Conservation (phyloP, 2,797 vertebrate species). For the Takifugu ocellatus region DNA sequence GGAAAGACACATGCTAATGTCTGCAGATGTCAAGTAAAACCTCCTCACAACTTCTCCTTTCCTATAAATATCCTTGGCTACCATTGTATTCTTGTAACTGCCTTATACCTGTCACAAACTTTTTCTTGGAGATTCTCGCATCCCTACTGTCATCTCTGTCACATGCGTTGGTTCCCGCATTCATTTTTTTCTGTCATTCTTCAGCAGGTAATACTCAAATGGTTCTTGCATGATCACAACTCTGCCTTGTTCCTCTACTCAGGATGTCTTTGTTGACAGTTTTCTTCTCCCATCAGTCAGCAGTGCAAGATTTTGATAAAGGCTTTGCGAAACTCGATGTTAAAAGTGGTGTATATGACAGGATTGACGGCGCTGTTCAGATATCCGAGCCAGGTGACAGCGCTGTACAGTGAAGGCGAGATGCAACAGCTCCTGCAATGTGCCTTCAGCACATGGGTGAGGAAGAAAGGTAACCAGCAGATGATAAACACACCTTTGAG, state of each 20-base stretch:
- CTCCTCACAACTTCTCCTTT: conserved; percentile 13
- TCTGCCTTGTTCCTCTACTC: conserved; percentile 20
- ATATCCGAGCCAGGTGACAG: conserved; percentile 78
- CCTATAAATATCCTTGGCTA: conserved; percentile 12
- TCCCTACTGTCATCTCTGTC: not conserved
- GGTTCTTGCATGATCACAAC: not conserved
- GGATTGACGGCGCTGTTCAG: conserved; percentile 80
- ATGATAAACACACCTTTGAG: conserved; percentile 78
- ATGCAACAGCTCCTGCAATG: conserved; percentile 79
- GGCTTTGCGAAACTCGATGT: conserved; percentile 78
- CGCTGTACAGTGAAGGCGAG: conserved; percentile 73
- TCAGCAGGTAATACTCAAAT: conserved; percentile 7
- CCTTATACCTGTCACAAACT: conserved; percentile 11
- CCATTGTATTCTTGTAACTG: conserved; percentile 9
- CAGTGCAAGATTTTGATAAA: conserved; percentile 80
- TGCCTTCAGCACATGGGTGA: conserved; percentile 77
- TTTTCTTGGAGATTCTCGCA: not conserved
- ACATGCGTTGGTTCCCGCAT: not conserved
- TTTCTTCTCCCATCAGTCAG: conserved; percentile 42
- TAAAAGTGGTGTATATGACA: conserved; percentile 80
- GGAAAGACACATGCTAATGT: not conserved
- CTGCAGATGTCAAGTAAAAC: conserved; percentile 4
- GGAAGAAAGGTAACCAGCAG: conserved; percentile 82
- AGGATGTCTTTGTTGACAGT: not conserved
- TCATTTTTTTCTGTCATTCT: not conserved